Percentiles rank a stretch among this genome's conserved stretches.
Conservation (phyloP, 2,113 vertebrate species). For the Eurystomus gularis region DNA sequence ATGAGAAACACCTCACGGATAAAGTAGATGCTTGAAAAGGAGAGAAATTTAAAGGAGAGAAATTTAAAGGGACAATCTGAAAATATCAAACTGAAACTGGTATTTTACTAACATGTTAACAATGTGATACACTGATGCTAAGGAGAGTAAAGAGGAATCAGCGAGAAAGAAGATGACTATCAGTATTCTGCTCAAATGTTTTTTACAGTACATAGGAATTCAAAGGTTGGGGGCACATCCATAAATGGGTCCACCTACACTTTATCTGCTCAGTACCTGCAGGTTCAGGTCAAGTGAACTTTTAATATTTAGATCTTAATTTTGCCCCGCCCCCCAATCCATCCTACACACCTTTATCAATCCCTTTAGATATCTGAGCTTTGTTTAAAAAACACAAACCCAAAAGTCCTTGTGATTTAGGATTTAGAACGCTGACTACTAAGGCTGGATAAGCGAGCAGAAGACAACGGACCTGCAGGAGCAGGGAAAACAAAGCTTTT, state of each 20-base stretch:
- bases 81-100: not conserved
- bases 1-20: not conserved
- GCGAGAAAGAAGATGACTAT: not conserved
- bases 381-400: not conserved
- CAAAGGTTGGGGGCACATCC: not conserved
- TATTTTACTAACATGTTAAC: not conserved
- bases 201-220: not conserved
- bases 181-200: not conserved
- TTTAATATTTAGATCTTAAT: not conserved
- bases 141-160: not conserved
- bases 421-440: not conserved
- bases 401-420: not conserved
- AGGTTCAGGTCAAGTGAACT: not conserved
- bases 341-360: not conserved
- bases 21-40: not conserved
- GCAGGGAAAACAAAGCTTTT: not conserved
- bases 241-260: not conserved
- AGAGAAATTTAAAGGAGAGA: not conserved
- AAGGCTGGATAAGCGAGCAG: not conserved
- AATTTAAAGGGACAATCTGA: not conserved
- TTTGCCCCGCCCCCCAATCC: not conserved
- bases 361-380: not conserved
- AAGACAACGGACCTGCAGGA: not conserved
- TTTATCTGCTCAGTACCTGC: not conserved
- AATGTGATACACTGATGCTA: not conserved